Conservation (phyloP, 2,113 vertebrate species). For the Gallinago media region DNA sequence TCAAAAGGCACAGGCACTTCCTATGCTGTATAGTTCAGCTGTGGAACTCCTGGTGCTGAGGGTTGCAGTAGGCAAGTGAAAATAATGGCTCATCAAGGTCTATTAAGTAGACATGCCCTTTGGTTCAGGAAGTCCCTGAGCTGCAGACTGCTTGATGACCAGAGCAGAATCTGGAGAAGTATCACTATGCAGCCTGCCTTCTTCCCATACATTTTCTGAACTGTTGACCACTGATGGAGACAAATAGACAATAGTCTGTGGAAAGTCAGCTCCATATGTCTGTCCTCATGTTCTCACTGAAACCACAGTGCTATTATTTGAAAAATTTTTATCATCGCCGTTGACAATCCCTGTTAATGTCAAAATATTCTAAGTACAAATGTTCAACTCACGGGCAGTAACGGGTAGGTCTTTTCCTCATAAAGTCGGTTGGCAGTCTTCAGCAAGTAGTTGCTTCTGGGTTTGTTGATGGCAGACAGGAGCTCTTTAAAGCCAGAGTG, state of each 20-base stretch:
- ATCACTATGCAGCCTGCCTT: background rate
- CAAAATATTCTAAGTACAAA: background rate
- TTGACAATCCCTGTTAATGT: background rate
- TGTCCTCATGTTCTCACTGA: background rate
- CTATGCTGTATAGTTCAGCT: background rate
- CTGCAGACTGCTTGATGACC: background rate
- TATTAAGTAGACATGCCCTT: background rate
- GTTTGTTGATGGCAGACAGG: slow-evolving; percentile 52
- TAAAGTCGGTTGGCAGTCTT: slow-evolving; percentile 70
- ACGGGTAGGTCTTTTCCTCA: slow-evolving; percentile 58
- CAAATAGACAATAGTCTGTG: background rate
- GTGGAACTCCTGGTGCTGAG: background rate
- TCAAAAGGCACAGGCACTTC: background rate
- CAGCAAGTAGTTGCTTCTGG: slow-evolving; percentile 51
- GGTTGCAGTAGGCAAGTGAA: background rate
- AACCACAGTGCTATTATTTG: background rate
- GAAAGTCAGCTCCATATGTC: background rate
- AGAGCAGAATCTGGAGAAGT: background rate
- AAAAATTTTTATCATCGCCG: background rate
- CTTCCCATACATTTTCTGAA: background rate
- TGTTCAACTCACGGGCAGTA: slow-evolving; percentile 46
- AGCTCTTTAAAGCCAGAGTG: slow-evolving; percentile 56
- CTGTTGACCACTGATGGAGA: background rate
- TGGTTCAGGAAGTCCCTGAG: background rate
- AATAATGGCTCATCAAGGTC: background rate